Evolutionary conservation across 2,888 invertebrate genomes (phyloP).

Genomic region (Theretra japonica): DNA sequence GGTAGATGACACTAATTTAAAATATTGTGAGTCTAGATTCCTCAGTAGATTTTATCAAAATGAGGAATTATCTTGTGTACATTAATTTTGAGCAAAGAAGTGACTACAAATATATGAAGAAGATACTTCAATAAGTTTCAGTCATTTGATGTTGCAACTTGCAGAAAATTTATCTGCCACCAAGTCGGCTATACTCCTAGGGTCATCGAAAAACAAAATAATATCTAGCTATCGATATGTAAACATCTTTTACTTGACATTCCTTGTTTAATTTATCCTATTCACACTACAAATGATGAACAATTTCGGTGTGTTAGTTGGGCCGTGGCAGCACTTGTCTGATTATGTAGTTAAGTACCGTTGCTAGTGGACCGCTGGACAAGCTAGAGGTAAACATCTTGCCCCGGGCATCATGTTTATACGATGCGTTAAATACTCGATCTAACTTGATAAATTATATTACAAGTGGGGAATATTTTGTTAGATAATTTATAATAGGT

Average conservation of each 20-base stretch:
- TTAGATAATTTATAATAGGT: neutral
- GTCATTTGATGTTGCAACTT: too few relatives aligned
- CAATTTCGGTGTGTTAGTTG: neutral
- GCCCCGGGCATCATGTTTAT: neutral
- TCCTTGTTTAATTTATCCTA: neutral
- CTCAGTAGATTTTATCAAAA: too few relatives aligned
- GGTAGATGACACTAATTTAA: too few relatives aligned
- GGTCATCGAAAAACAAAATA: too few relatives aligned
- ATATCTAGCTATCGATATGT: too few relatives aligned
- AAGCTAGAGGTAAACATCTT: neutral
- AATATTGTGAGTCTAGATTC: too few relatives aligned
- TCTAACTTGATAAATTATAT: neutral
- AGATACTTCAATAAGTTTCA: too few relatives aligned
- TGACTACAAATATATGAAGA: too few relatives aligned
- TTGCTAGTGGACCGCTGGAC: neutral
- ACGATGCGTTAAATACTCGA: neutral
- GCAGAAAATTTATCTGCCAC: too few relatives aligned
- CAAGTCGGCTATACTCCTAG: too few relatives aligned
- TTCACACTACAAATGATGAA: neutral
- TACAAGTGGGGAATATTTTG: neutral
- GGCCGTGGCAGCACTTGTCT: neutral
- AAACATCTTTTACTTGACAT: neutral
- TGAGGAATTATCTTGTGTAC: too few relatives aligned
- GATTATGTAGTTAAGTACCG: slow-evolving; percentile 23
- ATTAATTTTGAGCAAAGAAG: too few relatives aligned